phyloP scores from a whole-genome alignment of 2,888 invertebrate species.

The Euclidia mi region DNA sequence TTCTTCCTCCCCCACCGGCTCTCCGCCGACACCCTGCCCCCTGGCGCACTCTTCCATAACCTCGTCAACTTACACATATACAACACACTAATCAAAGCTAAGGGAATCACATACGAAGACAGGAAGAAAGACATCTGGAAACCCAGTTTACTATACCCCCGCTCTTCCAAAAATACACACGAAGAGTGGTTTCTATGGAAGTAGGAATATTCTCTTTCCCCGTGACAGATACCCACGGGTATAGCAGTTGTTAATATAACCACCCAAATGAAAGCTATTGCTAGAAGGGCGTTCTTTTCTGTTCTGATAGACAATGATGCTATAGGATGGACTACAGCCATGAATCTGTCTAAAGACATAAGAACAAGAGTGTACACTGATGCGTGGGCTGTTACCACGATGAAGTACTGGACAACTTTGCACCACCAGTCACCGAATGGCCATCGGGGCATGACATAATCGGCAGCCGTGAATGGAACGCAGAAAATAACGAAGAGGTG shows the following conservation, averaged over 20 bases:
- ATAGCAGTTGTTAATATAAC: constrained; percentile 94
- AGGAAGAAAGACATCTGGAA: constrained; percentile 95
- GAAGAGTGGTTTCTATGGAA: too few relatives aligned
- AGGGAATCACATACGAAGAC: too few relatives aligned
- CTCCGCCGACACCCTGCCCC: too few relatives aligned
- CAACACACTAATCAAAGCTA: too few relatives aligned
- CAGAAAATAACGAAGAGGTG: constrained; percentile 97
- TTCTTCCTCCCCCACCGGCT: too few relatives aligned
- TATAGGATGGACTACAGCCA: constrained; percentile 98
- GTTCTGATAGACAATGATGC: constrained; percentile 96
- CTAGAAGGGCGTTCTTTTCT: constrained; percentile 94
- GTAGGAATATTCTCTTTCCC: constrained; percentile 92
- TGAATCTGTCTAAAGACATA: constrained; percentile 97
- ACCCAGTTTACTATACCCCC: constrained; percentile 90
- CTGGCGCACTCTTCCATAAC: constrained; percentile 95
- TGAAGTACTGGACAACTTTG: too few relatives aligned
- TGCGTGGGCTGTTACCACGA: constrained; percentile 97
- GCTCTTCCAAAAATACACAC: too few relatives aligned
- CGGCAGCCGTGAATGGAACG: constrained; percentile 98
- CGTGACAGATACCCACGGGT: constrained; percentile 94
- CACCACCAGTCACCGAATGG: too few relatives aligned
- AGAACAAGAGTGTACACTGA: constrained; percentile 98
- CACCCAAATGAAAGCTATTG: constrained; percentile 95
- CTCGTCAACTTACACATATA: too few relatives aligned
- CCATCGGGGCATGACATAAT: constrained; percentile 96